Base-by-base conservation (phyloP, 2,888 invertebrate species). In the Ditula angustiorana region DNA sequence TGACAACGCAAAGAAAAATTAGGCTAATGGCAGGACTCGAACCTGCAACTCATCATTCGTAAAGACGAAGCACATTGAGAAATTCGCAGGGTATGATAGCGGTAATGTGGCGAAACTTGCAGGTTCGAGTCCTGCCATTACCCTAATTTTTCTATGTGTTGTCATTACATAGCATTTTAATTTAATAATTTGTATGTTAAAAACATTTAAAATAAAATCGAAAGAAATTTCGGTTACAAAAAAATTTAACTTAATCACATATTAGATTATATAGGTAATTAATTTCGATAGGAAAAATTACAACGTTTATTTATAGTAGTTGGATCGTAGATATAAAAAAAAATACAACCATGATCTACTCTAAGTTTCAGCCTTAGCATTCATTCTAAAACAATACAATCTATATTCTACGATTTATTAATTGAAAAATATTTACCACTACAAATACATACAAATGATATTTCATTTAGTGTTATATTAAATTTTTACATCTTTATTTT, bases 361-460 rank as follows among this genome's bases (percentile, higher is more conserved):
- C 21, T 62, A 62, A 10, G 4, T 41, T 37, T 62, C 62, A 62
- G 62, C 62, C 62, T 62, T 62, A 49, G 33, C 61, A 49, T 49
- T 49, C 56, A 56, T 37, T 62, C 56, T 56, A 62, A 8, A 47
- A 55, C 47, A 0, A 35, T 61, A 61, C 61, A 44, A 1, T 1
- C 16, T 53, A 53, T 16, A 23, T n/a, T n/a, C 53, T 55, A 61
- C 53, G 5, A 35, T 24, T 10, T 61, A 41, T 26, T 61, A 53
- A 47, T 61, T 61, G 61, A 61, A 61, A 61, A 55, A 55, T 61
- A 61, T 46, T 33, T n/a, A 35, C 28, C n/a, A 61, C 10, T 30
- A 30, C 11, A 49, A 8, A 2, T 8, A 26, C 21, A 5, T 49
- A 33, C n/a, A n/a, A n/a, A n/a, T 24, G 47, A 49, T 50, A 21